Base-by-base conservation (phyloP, 1,140 invertebrate genomes). In the Parasteatoda tepidariorum region DNA sequence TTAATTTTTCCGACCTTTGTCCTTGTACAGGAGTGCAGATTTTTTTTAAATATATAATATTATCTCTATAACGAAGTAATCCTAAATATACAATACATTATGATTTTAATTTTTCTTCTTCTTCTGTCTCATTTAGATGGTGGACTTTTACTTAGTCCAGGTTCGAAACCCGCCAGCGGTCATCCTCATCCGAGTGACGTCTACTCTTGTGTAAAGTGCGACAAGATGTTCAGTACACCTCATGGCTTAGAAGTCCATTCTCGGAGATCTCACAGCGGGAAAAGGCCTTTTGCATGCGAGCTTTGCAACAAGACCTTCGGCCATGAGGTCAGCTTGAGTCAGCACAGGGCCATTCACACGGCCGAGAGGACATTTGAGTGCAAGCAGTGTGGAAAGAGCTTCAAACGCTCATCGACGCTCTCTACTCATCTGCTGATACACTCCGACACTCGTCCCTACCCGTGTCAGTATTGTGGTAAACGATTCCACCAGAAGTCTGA, bases 141-240 rank as follows among this genome's bases (percentile, higher is more conserved):
- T n/a, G 48, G 64, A 4, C 61, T 66, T 30, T 18, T 78, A 11
- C 24, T 76, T 41, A 71, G 33, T 31, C n/a, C 55, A 1, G 24
- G 33, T 18, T 13, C 59, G 0, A 33, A 78, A 13, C 2, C 62
- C 38, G 1, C 24, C 59, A 41, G 61, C 18, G 55, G 24, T 22
- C 59, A 48, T 11, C 62, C 74, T 24, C 22, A 38, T 31, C 62
- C 62, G 9, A 24, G 74, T 5, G 76, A 79, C 30, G 76, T 59
- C 22, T 98, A 96, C 90, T 97, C 96, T 74, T 99, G 97, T 91
- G 94, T 96, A 86, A 98, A 98, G 88, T 99, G 97, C 90, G 95
- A 97, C 90, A 99, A 99, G 90, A 97, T 97, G 93, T 98, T 99
- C 89, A 96, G 95, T 84, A 98, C 97, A 3, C 95, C 97, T 2